Conservation (phyloP, 2,888 invertebrate species). For the Frankliniella intonsa region DNA sequence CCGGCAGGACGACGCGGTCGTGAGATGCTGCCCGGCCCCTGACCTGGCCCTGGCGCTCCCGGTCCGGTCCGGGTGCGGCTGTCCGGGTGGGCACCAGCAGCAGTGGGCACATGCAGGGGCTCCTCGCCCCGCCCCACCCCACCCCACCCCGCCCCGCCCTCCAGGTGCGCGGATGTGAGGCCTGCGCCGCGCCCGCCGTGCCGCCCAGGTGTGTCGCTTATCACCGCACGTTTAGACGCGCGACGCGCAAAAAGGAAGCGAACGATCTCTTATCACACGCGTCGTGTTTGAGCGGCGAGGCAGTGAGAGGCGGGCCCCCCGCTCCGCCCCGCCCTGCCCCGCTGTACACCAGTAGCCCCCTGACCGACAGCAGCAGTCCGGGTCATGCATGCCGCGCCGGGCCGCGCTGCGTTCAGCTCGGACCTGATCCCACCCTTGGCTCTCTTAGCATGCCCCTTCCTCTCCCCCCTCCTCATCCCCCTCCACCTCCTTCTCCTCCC, state of each 20-base stretch:
- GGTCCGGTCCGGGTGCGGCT: too few species aligned
- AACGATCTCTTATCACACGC: constrained; percentile 1
- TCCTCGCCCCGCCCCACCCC: background rate
- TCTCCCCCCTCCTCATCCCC: too few species aligned
- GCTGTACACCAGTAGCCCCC: background rate
- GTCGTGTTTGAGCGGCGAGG: background rate
- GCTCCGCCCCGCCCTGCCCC: background rate
- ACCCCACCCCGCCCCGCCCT: background rate
- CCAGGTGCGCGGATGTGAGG: constrained; percentile 16
- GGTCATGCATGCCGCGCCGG: too few species aligned
- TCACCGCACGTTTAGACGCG: background rate
- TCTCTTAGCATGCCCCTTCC: too few species aligned
- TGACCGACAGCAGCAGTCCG: background rate
- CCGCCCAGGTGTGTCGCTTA: constrained; percentile 12
- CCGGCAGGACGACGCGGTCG: too few species aligned
- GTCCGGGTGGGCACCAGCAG: too few species aligned
- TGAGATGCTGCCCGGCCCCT: too few species aligned
- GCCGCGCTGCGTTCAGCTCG: too few species aligned
- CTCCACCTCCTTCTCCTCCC: too few species aligned
- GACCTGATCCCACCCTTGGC: too few species aligned
- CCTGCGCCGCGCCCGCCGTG: background rate
- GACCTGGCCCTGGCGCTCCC: too few species aligned
- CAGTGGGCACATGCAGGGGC: too few species aligned
- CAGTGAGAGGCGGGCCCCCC: background rate
- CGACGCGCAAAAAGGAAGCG: constrained; percentile 21